phyloP scores from a whole-genome alignment of 2,113 vertebrate species.

The Madoqua kirkii region DNA sequence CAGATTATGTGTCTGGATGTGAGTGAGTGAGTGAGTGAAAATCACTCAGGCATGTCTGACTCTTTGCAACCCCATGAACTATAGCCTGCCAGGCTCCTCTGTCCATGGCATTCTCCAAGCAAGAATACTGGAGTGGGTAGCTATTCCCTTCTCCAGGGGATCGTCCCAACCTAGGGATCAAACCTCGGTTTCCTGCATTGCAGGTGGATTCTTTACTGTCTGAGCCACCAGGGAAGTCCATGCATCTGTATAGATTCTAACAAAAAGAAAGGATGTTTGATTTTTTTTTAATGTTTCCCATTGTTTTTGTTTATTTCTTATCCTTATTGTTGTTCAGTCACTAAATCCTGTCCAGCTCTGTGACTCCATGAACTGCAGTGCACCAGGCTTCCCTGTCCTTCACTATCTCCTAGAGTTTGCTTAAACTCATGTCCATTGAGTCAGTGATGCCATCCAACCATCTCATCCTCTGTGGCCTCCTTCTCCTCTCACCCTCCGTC shows the following conservation, averaged over 20 bases:
- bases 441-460: background rate
- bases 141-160: background rate
- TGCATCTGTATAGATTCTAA: background rate
- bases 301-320: background rate
- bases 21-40: background rate
- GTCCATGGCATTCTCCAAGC: background rate
- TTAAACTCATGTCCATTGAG: background rate
- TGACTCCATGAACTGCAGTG: background rate
- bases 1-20: background rate
- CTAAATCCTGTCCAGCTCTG: background rate
- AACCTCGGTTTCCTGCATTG: background rate
- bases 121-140: background rate
- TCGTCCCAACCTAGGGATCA: background rate
- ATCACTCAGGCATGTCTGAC: background rate
- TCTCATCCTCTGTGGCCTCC: background rate
- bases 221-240: background rate
- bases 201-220: background rate
- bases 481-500: background rate
- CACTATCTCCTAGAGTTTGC: background rate
- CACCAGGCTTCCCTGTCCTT: background rate
- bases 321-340: background rate
- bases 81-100: background rate
- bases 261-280: background rate
- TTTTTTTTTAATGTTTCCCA: accelerated
- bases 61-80: background rate